These are phyloP conservation scores for Calameuta pallipes DNA, from an alignment of 2,888 invertebrate species.

Conservation along the genomic window DNA sequence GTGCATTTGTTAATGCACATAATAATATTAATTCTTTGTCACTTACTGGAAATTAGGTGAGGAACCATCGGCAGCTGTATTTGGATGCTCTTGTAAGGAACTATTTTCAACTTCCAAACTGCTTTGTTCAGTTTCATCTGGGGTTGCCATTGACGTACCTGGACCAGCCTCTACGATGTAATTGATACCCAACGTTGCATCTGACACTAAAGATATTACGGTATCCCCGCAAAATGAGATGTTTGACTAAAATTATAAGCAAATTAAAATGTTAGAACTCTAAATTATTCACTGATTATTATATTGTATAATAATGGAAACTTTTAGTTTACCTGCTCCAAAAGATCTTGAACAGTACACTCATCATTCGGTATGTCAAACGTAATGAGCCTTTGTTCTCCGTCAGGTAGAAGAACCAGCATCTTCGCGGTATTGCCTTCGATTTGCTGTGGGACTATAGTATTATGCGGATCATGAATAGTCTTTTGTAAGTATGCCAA, in stretches of 20 bases:
- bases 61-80: conserved; percentile 23
- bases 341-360: conserved; percentile 83
- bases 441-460: conserved; percentile 60
- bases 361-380: conserved; percentile 85
- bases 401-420: conserved; percentile 81
- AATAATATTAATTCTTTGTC: not conserved
- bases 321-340: conserved; percentile 74
- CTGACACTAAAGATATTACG: conserved; percentile 79
- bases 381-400: conserved; percentile 84
- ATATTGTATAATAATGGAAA: not conserved
- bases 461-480: conserved; percentile 54
- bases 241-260: conserved; percentile 69
- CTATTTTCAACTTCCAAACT: conserved; percentile 14
- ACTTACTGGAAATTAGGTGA: conserved; percentile 35
- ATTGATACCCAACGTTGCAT: conserved; percentile 80
- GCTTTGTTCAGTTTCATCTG: not conserved
- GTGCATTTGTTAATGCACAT: not conserved
- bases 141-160: conserved; percentile 18
- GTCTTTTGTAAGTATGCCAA: conserved; percentile 55
- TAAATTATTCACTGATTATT: not conserved
- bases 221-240: conserved; percentile 79
- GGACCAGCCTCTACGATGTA: conserved; percentile 81
- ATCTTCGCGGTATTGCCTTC: conserved; percentile 76
- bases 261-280: conserved; percentile 23
- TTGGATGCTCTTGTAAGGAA: conserved; percentile 17